These are phyloP conservation scores for Australoheros scitulus DNA, from an alignment of 2,113 vertebrate genomes.

Conservation along the genomic window DNA sequence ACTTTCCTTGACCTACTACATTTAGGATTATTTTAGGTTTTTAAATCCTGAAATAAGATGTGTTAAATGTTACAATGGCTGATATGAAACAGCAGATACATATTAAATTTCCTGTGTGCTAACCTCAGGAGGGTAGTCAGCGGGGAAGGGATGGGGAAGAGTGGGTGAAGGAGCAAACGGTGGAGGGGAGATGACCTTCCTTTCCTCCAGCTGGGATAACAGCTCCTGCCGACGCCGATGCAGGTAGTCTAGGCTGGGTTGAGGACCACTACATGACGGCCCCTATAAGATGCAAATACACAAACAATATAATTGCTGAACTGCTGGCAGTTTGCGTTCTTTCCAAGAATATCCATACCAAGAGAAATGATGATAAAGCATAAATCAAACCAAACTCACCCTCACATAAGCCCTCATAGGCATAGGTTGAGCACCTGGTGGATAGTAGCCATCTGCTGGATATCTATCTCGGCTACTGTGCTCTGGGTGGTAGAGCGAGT, in stretches of 20 bases:
- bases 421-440: constrained; percentile 82
- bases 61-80: background rate
- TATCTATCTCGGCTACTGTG: constrained; percentile 86
- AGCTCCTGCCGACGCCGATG: constrained; percentile 94
- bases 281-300: constrained; percentile 41
- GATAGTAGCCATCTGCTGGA: constrained; percentile 88
- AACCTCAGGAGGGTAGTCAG: constrained; percentile 87
- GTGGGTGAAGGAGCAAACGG: constrained; percentile 94
- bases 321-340: background rate
- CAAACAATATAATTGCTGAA: background rate
- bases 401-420: constrained; percentile 88
- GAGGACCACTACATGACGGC: constrained; percentile 76
- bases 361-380: background rate
- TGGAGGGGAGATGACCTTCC: constrained; percentile 95
- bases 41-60: background rate
- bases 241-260: constrained; percentile 92
- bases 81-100: background rate
- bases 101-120: constrained; percentile 18
- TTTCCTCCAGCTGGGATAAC: constrained; percentile 94
- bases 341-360: background rate
- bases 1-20: background rate
- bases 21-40: background rate
- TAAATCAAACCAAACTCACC: constrained; percentile 74
- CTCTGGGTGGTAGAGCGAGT: constrained; percentile 87
- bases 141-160: constrained; percentile 88